Evolutionary conservation across 2,113 vertebrate genomes (phyloP), one percentile per base, ranked within the genome.

Genomic region (Xiphophorus couchianus): DNA sequence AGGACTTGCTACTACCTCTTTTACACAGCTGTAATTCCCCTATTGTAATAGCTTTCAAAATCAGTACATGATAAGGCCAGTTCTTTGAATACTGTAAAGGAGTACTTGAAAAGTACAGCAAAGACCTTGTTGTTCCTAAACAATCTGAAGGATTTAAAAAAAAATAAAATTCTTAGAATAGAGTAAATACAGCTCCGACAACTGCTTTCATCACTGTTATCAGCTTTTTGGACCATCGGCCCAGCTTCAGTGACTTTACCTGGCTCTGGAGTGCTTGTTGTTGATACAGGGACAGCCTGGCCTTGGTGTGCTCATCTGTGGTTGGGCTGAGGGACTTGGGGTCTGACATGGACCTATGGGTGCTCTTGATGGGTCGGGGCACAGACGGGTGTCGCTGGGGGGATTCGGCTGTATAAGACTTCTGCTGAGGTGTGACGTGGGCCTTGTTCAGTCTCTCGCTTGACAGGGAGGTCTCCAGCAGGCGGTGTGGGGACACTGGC

Each of bases 271-370:
- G 96, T 78, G 96, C 94, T 8, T 97, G 95, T 65, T 98, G 98
- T 88, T 99, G 98, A 90, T 97, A 98, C 90, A 98, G 93, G 76
- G 96, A 95, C 91, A 98, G 96, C 81, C 96, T 96, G 89, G 97
- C 96, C 92, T 97, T 98, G 80, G 96, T 83, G 8, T 96, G 94
- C 68, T 99, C 98, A 70, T 99, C 97, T 1, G 96, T 95, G 0
- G 97, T 99, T 68, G 98, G 98, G 90, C 98, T 99, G 85, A 99
- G 96, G 81, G 98, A 93, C 82, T 99, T 99, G 82, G 98, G 98
- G 88, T 99, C 98, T 0, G 98, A 99, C 94, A 99, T 94, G 68
- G 98, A 99, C 82, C 98, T 95, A 80, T 99, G 98, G 90, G 97
- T 95, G 93, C 93, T 98, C 95, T 98, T 99, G 90, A 99, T 96